These are phyloP conservation scores for Natator depressus DNA, from an alignment of 2,113 vertebrate species.

Conservation along the genomic window DNA sequence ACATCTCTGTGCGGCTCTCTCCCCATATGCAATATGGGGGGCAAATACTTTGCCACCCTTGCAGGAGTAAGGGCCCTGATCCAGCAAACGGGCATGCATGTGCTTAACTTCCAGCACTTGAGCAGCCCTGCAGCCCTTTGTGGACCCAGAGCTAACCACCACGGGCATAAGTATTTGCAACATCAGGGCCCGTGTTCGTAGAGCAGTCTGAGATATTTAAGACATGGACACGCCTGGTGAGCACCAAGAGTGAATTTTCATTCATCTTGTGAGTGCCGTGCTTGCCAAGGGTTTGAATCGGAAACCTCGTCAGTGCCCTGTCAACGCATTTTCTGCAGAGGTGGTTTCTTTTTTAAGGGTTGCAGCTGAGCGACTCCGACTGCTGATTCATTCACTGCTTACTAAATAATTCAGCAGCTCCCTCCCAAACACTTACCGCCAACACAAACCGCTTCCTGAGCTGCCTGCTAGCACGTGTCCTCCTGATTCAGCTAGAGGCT, in stretches of 20 bases:
- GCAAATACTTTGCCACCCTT: background rate
- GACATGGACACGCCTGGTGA: background rate
- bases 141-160: background rate
- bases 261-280: background rate
- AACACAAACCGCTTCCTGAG: slow-evolving; percentile 13
- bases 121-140: background rate
- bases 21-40: background rate
- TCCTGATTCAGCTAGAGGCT: slow-evolving; percentile 14
- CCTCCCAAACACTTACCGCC: slow-evolving; percentile 15
- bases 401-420: slow-evolving; percentile 68
- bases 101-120: background rate
- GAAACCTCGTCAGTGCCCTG: background rate
- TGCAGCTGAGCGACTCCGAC: slow-evolving; percentile 59
- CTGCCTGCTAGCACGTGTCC: slow-evolving; percentile 28
- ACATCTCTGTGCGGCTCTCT: background rate
- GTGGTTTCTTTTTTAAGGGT: background rate
- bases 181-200: background rate
- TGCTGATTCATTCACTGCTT: slow-evolving; percentile 63
- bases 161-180: background rate
- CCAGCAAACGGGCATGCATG: background rate
- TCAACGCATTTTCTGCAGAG: slow-evolving; percentile 1
- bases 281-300: slow-evolving; percentile 38
- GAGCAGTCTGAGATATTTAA: slow-evolving; percentile 35
- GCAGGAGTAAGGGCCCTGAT: background rate
- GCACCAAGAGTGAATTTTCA: slow-evolving; percentile 31